Evolutionary conservation across 2,888 invertebrate species (phyloP), one percentile per base, ranked within the genome.

Genomic region (Tiliacea aurago): DNA sequence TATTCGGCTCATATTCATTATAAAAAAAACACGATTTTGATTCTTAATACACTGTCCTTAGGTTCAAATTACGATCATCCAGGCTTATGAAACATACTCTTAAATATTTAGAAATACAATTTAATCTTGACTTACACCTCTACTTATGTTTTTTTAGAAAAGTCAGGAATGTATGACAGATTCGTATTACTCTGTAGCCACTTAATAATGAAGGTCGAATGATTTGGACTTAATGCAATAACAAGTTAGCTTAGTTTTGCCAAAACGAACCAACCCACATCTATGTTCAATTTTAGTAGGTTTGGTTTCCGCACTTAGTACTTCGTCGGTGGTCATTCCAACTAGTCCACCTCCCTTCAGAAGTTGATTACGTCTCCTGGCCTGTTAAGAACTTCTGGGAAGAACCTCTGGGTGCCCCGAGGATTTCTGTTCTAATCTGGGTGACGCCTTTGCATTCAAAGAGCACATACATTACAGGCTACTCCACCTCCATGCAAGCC

Each of bases 91-190:
- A 28, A 66, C n/a, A 28, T 9, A 18, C 23, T 7, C 11, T 7
- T 13, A 45, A 45, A 62, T 62, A 45, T 62, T 20, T 45, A 3
- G 15, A 28, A 28, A 55, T 55, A 15, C 7, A 55, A 55, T 55
- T 55, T 55, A 23, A 28, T 43, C 49, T 65, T 61, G 73, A 62
- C 73, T 61, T 23, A 6, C 49, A 51, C 18, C 61, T 61, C 37
- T 45, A 51, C 18, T 9, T 0, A n/a, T 9, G 23, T 9, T 28
- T 56, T 69, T 49, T 45, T 43, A 78, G 59, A 65, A 41, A 65
- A 78, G 4, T 62, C 33, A 43, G 49, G 13, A 49, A 49, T 78
- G 43, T 78, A 45, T 51, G 43, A 69, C 13, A 33, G 51, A 43
- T 49, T 70, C 47, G 33, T 45, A 62, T 43, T 49, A 61, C 3